Conservation (phyloP, 2,113 vertebrate species). For the Casuarius casuarius region DNA sequence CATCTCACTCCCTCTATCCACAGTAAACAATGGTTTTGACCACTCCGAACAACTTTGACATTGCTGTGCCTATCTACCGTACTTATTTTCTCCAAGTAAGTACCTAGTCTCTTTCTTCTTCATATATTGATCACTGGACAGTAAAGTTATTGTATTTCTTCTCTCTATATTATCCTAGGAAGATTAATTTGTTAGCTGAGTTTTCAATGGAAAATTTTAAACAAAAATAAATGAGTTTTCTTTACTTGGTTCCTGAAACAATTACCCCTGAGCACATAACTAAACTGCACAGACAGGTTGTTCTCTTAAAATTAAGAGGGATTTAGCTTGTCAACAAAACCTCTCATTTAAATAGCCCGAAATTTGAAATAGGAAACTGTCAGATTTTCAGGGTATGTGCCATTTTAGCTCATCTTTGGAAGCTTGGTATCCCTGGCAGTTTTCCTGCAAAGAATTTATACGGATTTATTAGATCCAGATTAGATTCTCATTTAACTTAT, state of each 20-base stretch:
- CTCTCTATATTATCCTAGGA: neutral
- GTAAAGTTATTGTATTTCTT: neutral
- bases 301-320: neutral
- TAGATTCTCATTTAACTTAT: neutral
- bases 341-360: neutral
- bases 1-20: neutral
- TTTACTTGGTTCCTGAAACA: neutral
- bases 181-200: neutral
- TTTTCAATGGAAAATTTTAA: neutral
- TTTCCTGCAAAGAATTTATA: neutral
- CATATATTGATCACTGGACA: neutral
- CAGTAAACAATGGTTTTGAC: neutral
- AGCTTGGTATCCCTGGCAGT: neutral
- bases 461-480: neutral
- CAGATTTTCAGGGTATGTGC: neutral
- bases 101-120: neutral
- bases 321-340: neutral
- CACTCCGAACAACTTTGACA: neutral
- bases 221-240: neutral
- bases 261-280: neutral
- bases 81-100: neutral
- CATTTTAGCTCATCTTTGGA: neutral
- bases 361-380: neutral
- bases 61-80: neutral
- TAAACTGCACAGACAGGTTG: neutral